Conservation (phyloP, 1,140 invertebrate genomes). For the Drosophila dunni region DNA sequence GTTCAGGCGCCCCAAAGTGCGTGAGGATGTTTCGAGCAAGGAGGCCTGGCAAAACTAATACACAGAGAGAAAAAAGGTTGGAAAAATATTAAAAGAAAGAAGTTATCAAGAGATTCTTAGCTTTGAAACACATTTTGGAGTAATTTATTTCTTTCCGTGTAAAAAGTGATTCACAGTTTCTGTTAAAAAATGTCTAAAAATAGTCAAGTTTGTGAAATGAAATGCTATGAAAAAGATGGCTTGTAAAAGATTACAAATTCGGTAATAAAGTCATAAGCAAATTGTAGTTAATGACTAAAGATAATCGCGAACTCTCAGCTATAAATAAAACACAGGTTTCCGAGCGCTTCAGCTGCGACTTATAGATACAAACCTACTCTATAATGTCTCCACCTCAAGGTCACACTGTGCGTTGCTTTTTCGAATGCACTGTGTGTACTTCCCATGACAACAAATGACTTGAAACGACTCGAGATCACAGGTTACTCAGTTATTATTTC, state of each 20-base stretch:
- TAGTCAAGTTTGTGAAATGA: conserved; percentile 10
- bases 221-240: conserved; percentile 14
- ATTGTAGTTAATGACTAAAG: conserved; percentile 14
- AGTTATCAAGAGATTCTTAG: too few relatives aligned
- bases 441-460: conserved; percentile 75
- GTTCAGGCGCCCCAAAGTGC: conserved; percentile 47
- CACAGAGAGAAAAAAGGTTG: too few relatives aligned
- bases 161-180: conserved; percentile 16
- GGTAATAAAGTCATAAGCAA: conserved; percentile 6
- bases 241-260: conserved; percentile 1
- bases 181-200: conserved; percentile 5
- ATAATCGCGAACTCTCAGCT: conserved; percentile 5
- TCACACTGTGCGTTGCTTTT: conserved; percentile 31
- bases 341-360: conserved; percentile 2
- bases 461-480: conserved; percentile 55
- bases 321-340: conserved; percentile 19
- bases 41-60: conserved; percentile 4
- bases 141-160: too few relatives aligned
- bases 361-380: too few relatives aligned
- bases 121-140: too few relatives aligned
- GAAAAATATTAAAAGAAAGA: too few relatives aligned
- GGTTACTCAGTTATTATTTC: conserved; percentile 10
- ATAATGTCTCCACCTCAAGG: conserved; percentile 34
- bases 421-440: conserved; percentile 58
- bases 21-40: conserved; percentile 40